Evolutionary conservation across 1,140 invertebrate genomes (phyloP), one percentile per base, ranked within the genome.

Genomic region (Psilanteris sp.): DNA sequence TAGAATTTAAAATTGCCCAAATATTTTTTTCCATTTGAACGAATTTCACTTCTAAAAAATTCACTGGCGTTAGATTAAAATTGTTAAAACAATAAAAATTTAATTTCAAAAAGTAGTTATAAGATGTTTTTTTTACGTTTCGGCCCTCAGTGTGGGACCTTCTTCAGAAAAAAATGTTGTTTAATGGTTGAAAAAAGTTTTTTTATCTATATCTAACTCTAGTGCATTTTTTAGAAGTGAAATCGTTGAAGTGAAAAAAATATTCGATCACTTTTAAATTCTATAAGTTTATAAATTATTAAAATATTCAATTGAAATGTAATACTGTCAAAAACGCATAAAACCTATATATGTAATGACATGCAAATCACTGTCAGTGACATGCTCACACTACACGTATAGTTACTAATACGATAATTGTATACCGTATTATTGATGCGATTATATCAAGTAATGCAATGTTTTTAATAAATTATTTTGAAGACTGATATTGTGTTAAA

Each of bases 381-480:
- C 78, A 84, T 83, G 83, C 84, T 85, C 82, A 84, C 79, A 81
- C 83, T 77, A 84, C 71, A 84, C 76, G 76, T 80, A 85, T 84
- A 85, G 84, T 85, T 86, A 85, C 80, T 85, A 85, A 84, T 83
- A 83, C 59, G 68, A 83, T 81, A 79, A 79, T 78, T 78, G 62
- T 75, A 81, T 79, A 76, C 68, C 46, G 46, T 68, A 79, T 78
- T 83, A 83, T 73, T 77, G 72, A 85, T 81, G 83, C 80, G 70
- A 84, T 64, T 75, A 77, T 85, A 84, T 83, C 78, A 83, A 83
- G 77, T 84, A 85, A n/a, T 78, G 76, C 79, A 79, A 84, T 79
- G 82, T 86, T 87, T 87, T 85, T 85, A 87, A 87, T 87, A 85
- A 86, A 86, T 87, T 86, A 86, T 86, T 86, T 87, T 84, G 78